phyloP scores from a whole-genome alignment of 2,888 invertebrate genomes.

The Zele albiditarsus region DNA sequence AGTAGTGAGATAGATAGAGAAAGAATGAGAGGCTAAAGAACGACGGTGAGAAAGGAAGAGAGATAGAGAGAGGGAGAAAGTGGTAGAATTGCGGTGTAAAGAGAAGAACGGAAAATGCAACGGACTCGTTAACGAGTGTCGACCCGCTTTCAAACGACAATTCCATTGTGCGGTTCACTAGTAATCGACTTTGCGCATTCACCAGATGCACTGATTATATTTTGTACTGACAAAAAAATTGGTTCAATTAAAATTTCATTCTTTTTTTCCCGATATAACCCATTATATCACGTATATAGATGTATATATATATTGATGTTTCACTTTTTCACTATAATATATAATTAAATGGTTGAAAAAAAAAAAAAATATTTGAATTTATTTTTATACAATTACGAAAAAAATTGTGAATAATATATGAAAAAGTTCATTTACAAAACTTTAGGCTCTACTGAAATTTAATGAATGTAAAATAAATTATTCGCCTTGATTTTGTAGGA shows the following conservation, averaged over 20 bases:
- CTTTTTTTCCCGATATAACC: background rate
- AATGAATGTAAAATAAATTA: no score
- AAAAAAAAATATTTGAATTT: no score
- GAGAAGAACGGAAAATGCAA: slow-evolving; percentile 17
- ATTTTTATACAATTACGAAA: no score
- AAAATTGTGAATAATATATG: no score
- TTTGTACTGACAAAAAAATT: slow-evolving; percentile 8
- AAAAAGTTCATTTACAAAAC: no score
- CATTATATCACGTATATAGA: background rate
- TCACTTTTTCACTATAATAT: no score
- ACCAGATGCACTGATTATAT: slow-evolving; percentile 31
- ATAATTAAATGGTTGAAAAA: no score
- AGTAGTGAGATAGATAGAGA: background rate
- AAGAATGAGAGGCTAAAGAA: background rate
- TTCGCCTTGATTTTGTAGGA: no score
- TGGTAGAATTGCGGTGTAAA: background rate
- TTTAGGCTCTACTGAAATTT: no score
- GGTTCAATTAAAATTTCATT: slow-evolving; percentile 16
- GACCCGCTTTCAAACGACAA: slow-evolving; percentile 35
- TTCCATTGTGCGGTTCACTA: slow-evolving; percentile 34
- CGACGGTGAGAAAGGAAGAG: background rate
- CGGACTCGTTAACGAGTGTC: slow-evolving; percentile 39
- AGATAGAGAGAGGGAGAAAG: background rate
- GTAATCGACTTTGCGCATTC: slow-evolving; percentile 33
- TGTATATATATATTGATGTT: background rate